phyloP scores from a whole-genome alignment of 2,797 vertebrate genomes.

The Sebastes vulpes region DNA sequence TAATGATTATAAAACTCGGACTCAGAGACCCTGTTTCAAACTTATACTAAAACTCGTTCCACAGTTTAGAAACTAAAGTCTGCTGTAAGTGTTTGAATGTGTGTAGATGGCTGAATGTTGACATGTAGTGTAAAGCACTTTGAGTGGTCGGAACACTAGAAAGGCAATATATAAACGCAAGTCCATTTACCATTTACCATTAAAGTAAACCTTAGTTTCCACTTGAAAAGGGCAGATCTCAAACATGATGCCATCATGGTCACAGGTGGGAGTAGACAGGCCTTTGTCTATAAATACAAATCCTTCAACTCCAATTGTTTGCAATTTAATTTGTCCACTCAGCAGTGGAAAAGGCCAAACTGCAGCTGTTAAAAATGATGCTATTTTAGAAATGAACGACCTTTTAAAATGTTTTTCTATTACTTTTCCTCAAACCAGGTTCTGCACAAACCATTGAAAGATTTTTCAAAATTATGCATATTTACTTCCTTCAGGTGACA shows the following conservation, averaged over 20 bases:
- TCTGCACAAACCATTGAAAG: neutral
- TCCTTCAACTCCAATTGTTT: neutral
- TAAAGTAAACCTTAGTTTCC: neutral
- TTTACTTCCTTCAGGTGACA: constrained; percentile 5
- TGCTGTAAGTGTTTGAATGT: neutral
- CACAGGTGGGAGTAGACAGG: neutral
- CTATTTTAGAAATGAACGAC: constrained; percentile 25
- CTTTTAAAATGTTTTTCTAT: constrained; percentile 38
- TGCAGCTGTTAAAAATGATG: neutral
- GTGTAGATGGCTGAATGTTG: neutral
- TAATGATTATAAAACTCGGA: neutral
- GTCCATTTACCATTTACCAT: neutral
- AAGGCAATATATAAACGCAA: neutral
- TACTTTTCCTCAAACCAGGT: neutral
- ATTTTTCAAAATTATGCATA: constrained; percentile 4
- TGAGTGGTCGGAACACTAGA: neutral
- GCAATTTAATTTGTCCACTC: constrained; percentile 23
- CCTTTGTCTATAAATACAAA: neutral
- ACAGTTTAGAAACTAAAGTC: neutral
- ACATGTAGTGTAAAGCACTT: neutral
- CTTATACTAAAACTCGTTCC: neutral
- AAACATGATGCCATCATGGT: neutral
- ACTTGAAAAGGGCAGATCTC: constrained; percentile 1
- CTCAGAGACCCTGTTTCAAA: neutral
- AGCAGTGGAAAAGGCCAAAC: constrained; percentile 33